phyloP scores from a whole-genome alignment of 1,140 invertebrate genomes.

The Ceratosolen solmsi region DNA sequence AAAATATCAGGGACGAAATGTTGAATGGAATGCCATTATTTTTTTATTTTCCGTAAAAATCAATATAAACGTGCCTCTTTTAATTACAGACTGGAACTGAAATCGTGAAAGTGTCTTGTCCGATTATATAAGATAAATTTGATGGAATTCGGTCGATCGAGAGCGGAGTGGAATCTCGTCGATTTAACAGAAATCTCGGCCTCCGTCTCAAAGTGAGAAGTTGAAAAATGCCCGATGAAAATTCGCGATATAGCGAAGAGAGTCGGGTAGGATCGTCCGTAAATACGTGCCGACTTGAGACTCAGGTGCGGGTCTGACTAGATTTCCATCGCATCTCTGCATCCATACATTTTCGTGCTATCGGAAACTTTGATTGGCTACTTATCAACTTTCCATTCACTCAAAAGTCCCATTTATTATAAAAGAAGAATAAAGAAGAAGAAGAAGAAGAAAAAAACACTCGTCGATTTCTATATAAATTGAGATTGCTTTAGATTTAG shows the following conservation, averaged over 20 bases:
- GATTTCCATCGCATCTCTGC: neutral
- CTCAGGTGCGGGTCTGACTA: neutral
- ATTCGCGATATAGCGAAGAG: neutral
- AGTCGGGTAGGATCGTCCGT: neutral
- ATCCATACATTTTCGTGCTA: neutral
- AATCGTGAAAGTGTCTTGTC: too few relatives aligned
- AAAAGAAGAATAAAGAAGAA: too few relatives aligned
- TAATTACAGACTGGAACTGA: too few relatives aligned
- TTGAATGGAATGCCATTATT: too few relatives aligned
- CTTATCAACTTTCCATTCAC: neutral
- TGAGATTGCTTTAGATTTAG: too few relatives aligned
- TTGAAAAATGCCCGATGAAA: neutral
- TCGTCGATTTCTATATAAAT: too few relatives aligned
- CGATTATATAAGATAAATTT: too few relatives aligned
- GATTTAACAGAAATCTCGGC: neutral
- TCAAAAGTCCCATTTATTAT: too few relatives aligned
- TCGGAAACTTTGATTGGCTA: neutral
- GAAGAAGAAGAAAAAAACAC: too few relatives aligned
- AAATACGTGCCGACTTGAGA: neutral
- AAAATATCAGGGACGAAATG: too few relatives aligned
- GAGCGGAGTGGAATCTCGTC: neutral
- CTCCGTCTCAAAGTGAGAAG: neutral
- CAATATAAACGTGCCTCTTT: too few relatives aligned
- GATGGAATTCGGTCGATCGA: neutral
- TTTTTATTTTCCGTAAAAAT: too few relatives aligned